Evolutionary conservation across 1,140 invertebrate genomes (phyloP).

Genomic region (Papilio glaucus): DNA sequence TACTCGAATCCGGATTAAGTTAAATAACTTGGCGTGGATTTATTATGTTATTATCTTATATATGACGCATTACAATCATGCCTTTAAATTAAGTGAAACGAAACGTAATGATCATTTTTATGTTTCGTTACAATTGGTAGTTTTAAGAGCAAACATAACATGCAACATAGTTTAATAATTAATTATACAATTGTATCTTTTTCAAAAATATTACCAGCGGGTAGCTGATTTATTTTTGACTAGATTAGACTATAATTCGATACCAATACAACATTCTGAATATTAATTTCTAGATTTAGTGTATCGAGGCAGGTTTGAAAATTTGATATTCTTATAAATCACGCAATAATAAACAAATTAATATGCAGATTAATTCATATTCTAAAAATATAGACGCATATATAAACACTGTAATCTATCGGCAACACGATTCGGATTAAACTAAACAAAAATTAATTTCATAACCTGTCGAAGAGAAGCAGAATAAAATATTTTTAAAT

Average conservation of each 20-base stretch:
- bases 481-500: not conserved
- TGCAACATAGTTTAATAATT: no score
- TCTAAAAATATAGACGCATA: not conserved
- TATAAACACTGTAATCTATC: not conserved
- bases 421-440: not conserved
- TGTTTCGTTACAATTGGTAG: no score
- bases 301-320: not conserved
- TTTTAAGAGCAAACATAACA: no score
- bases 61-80: constrained; percentile 39
- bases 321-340: not conserved
- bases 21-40: constrained; percentile 68
- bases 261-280: not conserved
- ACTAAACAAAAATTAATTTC: not conserved
- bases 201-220: no score
- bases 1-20: constrained; percentile 74
- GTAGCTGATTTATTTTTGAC: no score
- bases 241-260: no score
- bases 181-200: no score
- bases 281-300: not conserved
- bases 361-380: not conserved
- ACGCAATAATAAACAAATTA: not conserved
- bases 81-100: not conserved
- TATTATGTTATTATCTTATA: constrained; percentile 53
- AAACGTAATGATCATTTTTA: no score
- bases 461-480: not conserved